These are phyloP conservation scores for Crotalus tigris DNA, from an alignment of 2,113 vertebrate species.

Conservation along the genomic window DNA sequence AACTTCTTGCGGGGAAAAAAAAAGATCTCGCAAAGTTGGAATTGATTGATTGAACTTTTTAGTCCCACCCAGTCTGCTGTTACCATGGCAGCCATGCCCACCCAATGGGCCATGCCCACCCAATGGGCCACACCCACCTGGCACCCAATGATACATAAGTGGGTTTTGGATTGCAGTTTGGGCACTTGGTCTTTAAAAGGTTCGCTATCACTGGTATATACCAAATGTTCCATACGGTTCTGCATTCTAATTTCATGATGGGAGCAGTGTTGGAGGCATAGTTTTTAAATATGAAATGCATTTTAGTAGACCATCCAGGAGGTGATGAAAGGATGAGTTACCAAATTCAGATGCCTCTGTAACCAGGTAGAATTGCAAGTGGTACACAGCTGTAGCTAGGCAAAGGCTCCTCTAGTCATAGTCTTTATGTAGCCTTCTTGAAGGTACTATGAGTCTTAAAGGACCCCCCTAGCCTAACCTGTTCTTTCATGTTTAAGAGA, in stretches of 20 bases:
- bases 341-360: background rate
- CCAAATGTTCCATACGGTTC: background rate
- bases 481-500: background rate
- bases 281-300: background rate
- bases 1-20: no score
- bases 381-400: background rate
- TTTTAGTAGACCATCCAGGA: background rate
- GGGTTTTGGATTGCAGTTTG: no score
- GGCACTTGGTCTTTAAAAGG: no score
- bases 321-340: background rate
- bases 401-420: background rate
- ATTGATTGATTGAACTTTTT: no score
- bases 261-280: background rate
- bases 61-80: no score
- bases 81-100: no score
- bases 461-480: background rate
- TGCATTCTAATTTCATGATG: background rate
- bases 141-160: no score
- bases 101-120: no score
- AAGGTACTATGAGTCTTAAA: background rate
- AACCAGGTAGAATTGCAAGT: background rate
- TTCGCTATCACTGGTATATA: background rate
- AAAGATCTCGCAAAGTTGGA: no score
- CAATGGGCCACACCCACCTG: no score
- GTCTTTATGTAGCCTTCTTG: background rate